phyloP scores from a whole-genome alignment of 2,113 vertebrate species.

The Rhea americana region DNA sequence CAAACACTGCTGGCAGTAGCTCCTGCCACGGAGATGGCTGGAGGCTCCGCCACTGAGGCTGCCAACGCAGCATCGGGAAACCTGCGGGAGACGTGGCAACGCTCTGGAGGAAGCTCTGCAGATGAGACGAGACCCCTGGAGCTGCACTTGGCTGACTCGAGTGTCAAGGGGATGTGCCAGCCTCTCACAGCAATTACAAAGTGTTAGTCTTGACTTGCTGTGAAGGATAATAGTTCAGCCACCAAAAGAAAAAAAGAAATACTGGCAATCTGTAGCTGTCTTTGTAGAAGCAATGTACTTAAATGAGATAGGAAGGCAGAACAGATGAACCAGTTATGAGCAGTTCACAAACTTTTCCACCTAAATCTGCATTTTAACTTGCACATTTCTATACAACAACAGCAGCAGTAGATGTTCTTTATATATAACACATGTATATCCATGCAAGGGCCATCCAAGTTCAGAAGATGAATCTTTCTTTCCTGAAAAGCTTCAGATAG shows the following conservation, averaged over 20 bases:
- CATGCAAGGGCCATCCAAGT: not conserved
- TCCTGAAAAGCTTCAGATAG: not conserved
- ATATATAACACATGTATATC: not conserved
- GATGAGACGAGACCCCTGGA: not conserved
- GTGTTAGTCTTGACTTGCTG: slow-evolving; percentile 22
- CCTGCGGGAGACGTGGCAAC: slow-evolving; percentile 8
- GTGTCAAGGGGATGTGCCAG: not conserved
- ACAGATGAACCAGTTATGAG: not conserved
- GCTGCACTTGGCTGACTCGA: not conserved
- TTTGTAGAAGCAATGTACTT: not conserved
- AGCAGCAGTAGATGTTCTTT: not conserved
- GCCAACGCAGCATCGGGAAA: not conserved
- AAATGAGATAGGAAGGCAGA: not conserved
- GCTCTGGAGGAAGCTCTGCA: not conserved
- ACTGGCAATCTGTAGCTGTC: not conserved
- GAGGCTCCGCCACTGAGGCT: not conserved
- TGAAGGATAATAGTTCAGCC: not conserved
- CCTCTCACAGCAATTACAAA: slow-evolving; percentile 47
- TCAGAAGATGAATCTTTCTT: not conserved
- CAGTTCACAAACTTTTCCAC: not conserved
- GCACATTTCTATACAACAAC: not conserved
- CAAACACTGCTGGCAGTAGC: slow-evolving; percentile 4
- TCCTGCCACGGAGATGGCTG: not conserved
- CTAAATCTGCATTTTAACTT: not conserved
- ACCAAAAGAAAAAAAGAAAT: not conserved